Evolutionary conservation across 2,797 vertebrate genomes (phyloP), one percentile per base, ranked within the genome.

Genomic region (Gouania willdenowi): DNA sequence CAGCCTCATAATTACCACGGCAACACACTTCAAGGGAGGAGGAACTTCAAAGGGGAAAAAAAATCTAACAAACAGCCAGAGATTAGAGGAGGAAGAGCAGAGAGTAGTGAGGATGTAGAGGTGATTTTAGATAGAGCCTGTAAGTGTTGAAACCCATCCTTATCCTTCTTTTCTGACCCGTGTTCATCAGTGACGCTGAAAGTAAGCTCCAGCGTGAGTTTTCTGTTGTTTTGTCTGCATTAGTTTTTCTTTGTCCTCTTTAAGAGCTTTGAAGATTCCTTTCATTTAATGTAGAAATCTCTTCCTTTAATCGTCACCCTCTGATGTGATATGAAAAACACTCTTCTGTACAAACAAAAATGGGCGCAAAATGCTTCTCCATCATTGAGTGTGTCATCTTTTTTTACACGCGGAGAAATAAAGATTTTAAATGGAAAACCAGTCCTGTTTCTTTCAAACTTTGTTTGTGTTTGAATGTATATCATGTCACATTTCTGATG

Each of bases 381-480:
- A 61, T 73, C 77, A 71, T 75, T 65, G 72, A 58, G 59, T 77
- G 71, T 78, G 79, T 81, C 17, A 44, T 82, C 76, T 81, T 76
- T 78, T 83, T 85, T 86, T 84, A 77, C 84, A 85, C 74, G 48
- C 64, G 55, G 77, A 83, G 76, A 66, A 87, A 86, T 86, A 84
- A 85, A 79, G 75, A 71, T 65, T 81, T 53, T 75, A 44, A 78
- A 77, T 74, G 31, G 41, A 75, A 78, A 70, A 42, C 37, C 21
- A 10, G 55, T 49, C 67, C 5, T 19, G 1, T 13, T 46, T 44
- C 7, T 25, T 22, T 54, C 31, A 34, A 55, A 51, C 9, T 72
- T 8, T 41, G 41, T 30, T 25, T 4, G 21, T 27, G 35, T 41
- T 37, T 27, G 23, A 19, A 46, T 11, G 20, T 15, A 33, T 26